Evolutionary conservation across 2,797 vertebrate species (phyloP).

Genomic region (Cryptoblepharus egeriae): DNA sequence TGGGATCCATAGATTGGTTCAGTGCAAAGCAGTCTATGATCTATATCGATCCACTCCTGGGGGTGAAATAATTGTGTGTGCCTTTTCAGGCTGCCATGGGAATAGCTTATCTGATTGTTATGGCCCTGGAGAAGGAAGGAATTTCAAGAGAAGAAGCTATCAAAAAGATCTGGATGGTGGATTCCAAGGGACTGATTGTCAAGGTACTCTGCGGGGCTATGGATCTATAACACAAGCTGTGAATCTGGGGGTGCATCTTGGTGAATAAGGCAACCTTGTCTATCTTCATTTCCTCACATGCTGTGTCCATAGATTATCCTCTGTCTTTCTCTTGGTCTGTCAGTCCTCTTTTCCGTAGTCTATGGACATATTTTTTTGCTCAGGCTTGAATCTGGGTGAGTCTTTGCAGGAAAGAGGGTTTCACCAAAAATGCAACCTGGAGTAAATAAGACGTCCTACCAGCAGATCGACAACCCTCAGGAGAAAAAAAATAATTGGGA

Average conservation of each 20-base stretch:
- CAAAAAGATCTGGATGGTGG: constrained; percentile 97
- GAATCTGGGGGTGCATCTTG: background rate
- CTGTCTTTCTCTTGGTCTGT: too few relatives aligned
- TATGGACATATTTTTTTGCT: too few relatives aligned
- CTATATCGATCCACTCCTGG: too few relatives aligned
- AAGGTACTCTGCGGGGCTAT: constrained; percentile 86
- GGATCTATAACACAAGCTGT: background rate
- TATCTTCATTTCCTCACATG: background rate
- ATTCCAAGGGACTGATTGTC: constrained; percentile 96
- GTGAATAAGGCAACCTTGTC: background rate
- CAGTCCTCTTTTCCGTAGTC: too few relatives aligned
- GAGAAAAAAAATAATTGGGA: too few relatives aligned
- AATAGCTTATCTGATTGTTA: constrained; percentile 91
- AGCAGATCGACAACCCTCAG: background rate
- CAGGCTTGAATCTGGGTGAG: background rate
- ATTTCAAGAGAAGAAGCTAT: constrained; percentile 79
- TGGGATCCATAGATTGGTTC: background rate
- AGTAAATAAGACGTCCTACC: background rate
- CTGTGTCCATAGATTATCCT: too few relatives aligned
- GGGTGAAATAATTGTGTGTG: background rate
- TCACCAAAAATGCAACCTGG: background rate
- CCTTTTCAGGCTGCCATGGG: constrained; percentile 91
- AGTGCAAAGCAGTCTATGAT: background rate
- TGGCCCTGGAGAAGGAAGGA: constrained; percentile 96
- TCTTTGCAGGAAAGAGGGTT: background rate